Base-by-base conservation (phyloP, 2,888 invertebrate species). In the Mechanitis mazaeus region DNA sequence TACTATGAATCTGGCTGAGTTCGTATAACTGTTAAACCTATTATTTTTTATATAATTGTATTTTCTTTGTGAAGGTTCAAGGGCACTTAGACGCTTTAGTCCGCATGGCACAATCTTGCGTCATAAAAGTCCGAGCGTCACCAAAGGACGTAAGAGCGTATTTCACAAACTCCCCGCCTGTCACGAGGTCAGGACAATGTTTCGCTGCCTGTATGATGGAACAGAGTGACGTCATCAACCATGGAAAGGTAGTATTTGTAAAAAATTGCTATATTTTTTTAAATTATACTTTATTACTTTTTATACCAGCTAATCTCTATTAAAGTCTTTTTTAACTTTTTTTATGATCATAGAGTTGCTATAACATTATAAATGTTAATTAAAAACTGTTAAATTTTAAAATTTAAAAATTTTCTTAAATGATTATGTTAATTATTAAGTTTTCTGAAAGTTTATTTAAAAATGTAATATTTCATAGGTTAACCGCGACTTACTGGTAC, bases 121-220 rank as follows among this genome's bases (percentile, higher is more conserved):
- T 88, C 35, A 85, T 85, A 69, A 86, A 87, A 69, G 87, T 88
- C 0, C 76, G 87, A 3, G 89, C 90, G 0, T 81, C 89, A 0
- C 88, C 88, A 0, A 87, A 88, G 54, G 90, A 91, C 61, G 87
- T 91, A 1, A 69, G 86, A 3, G 87, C 90, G 0, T 87, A 88
- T 73, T 87, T 91, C 73, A 88, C 88, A 38, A 90, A 90, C 73
- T 83, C 89, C 0, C 78, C 89, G 0, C 89, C 90, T 0, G 81
- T 85, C 1, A 82, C 89, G 2, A 76, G 87, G 12, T 80, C 88
- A 0, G 89, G 90, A 0, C 87, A 89, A 61, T 91, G 91, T 71
- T 86, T 90, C 57, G 87, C 88, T 0, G 88, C 88, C 0, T 91
- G 91, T 69, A 90, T 91, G 90, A 70, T 90, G 63, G 90, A 90